Base-by-base conservation (phyloP, 2,888 invertebrate species). In the Acanthosepion pharaonis region DNA sequence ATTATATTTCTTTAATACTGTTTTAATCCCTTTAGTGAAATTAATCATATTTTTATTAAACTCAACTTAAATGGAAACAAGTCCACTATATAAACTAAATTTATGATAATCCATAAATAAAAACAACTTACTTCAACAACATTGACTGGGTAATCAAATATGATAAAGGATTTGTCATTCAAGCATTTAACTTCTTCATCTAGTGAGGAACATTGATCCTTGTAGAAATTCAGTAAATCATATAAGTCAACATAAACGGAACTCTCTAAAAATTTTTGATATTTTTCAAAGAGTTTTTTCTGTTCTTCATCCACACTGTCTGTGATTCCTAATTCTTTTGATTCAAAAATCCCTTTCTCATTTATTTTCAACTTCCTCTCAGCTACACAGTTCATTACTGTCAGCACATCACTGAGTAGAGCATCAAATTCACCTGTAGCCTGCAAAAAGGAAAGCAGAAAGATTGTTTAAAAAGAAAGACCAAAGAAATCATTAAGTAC, bases 341-440 rank as follows among this genome's bases (percentile, higher is more conserved):
- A 23, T 20, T 59, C 59, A 59, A 23, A 59, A 59, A 20, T 23
- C 59, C 5, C 59, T 59, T 59, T 78, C 11, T 78, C 78, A n/a
- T 20, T 78, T n/a, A 33, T 5, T n/a, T 11, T 33, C 15, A 78
- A 78, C 28, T 93, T 93, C 33, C 51, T 93, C 11, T 93, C n/a
- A n/a, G 49, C 51, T 18, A 93, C 53, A 93, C 25, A 15, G 18
- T 51, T 48, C 28, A 49, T 49, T 25, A 18, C 93, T 20, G 93
- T 93, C 20, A 93, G 20, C 33, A 93, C 93, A 51, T 93, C 53
- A 93, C 93, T 93, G 28, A 93, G 1, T 25, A 20, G 93, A n/a
- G 53, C 93, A 93, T 93, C 93, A 53, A 93, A 93, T 18, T 93
- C 93, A 51, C 93, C 93, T 23, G 49, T 93, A n/a, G 53, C 33